phyloP scores from a whole-genome alignment of 2,888 invertebrate genomes.

The Andrena flavipes region DNA sequence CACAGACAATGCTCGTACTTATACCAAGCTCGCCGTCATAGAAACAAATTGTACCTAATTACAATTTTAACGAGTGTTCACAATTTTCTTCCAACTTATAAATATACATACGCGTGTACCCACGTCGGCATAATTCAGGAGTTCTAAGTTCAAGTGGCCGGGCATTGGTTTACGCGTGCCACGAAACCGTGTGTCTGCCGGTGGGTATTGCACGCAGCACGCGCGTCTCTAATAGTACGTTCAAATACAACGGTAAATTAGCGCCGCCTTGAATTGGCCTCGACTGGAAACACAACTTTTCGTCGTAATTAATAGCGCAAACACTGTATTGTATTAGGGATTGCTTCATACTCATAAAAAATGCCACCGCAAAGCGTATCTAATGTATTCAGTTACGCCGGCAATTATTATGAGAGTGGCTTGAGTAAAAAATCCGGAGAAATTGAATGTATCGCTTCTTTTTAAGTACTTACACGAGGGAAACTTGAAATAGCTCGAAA shows the following conservation, averaged over 20 bases:
- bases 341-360: constrained; percentile 38
- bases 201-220: constrained; percentile 59
- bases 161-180: constrained; percentile 61
- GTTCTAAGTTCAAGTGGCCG: constrained; percentile 70
- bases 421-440: not conserved
- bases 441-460: not conserved
- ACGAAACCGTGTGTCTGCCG: constrained; percentile 33
- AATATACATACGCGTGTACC: not conserved
- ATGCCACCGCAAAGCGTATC: constrained; percentile 2
- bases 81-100: not conserved
- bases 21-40: not conserved
- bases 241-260: constrained; percentile 70
- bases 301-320: constrained; percentile 47
- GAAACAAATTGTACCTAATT: constrained; percentile 48
- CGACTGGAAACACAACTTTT: constrained; percentile 36
- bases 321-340: constrained; percentile 28
- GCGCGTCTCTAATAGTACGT: constrained; percentile 68
- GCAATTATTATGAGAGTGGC: not conserved
- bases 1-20: not conserved
- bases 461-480: no score
- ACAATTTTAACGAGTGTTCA: constrained; percentile 20
- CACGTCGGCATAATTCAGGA: constrained; percentile 29
- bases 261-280: constrained; percentile 58
- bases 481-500: no score
- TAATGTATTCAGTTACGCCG: not conserved